Evolutionary conservation across 2,113 vertebrate genomes (phyloP).

Genomic region (Coracopsis vasa): DNA sequence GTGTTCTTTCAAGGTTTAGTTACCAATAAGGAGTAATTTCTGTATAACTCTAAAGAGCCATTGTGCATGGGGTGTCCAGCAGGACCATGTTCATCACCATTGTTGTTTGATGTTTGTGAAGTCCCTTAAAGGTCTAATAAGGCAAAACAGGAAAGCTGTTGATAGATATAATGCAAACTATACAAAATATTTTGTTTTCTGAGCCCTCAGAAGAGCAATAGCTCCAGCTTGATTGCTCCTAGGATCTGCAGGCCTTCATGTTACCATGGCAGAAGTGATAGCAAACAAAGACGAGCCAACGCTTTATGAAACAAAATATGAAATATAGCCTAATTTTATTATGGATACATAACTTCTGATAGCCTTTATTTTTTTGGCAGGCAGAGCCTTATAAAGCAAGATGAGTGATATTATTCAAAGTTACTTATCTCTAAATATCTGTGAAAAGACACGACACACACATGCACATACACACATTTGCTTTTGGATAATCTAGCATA

Average conservation of each 20-base stretch:
- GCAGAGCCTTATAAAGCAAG: neutral
- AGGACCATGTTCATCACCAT: neutral
- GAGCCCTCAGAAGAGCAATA: neutral
- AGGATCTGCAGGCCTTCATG: neutral
- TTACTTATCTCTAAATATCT: neutral
- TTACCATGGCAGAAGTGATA: slow-evolving; percentile 36
- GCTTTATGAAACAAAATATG: slow-evolving; percentile 13
- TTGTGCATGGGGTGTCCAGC: neutral
- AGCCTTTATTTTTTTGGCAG: neutral
- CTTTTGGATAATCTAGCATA: neutral
- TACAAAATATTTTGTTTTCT: neutral
- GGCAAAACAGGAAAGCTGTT: neutral
- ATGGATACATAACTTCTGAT: neutral
- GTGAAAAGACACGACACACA: neutral
- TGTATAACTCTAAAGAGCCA: neutral
- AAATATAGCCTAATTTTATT: slow-evolving; percentile 13
- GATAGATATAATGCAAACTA: neutral
- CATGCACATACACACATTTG: accelerated
- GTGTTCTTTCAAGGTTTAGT: neutral
- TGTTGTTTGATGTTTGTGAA: neutral
- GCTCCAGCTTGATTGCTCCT: neutral
- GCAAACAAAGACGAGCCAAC: slow-evolving; percentile 37
- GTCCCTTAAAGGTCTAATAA: slow-evolving; percentile 5
- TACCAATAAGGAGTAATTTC: slow-evolving; percentile 21
- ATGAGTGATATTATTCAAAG: neutral